Evolutionary conservation across 2,888 invertebrate species (phyloP).

Genomic region (Macrophya annulata): DNA sequence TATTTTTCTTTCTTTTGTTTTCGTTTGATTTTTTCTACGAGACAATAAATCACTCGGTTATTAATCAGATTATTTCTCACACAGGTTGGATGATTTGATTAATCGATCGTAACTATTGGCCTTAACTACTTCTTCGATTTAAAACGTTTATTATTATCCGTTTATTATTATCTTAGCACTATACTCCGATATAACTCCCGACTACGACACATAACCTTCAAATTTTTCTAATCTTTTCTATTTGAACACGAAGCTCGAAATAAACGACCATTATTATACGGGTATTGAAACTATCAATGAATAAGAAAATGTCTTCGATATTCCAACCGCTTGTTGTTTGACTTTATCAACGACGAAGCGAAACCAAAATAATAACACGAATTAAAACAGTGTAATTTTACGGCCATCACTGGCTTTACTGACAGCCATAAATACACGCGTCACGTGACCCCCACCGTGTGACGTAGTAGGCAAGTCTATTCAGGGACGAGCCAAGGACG

Average conservation of each 20-base stretch:
- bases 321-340: neutral
- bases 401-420: slow-evolving; percentile 4
- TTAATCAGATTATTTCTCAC: neutral
- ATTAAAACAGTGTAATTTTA: neutral
- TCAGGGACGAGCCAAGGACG: neutral
- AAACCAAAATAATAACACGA: neutral
- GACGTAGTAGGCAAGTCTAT: neutral
- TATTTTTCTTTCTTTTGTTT: neutral
- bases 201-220: slow-evolving; percentile 33
- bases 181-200: neutral
- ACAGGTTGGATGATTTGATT: neutral
- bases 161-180: slow-evolving; percentile 25
- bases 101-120: neutral
- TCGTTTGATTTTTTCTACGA: neutral
- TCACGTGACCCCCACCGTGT: neutral
- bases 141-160: slow-evolving; percentile 43
- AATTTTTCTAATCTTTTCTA: neutral
- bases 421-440: slow-evolving; percentile 33
- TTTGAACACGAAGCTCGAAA: neutral
- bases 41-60: neutral
- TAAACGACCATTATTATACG: neutral
- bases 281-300: neutral
- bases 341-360: neutral
- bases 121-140: neutral
- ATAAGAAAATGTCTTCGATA: neutral